Conservation (phyloP, 2,113 vertebrate species). For the Amazona guildingii region DNA sequence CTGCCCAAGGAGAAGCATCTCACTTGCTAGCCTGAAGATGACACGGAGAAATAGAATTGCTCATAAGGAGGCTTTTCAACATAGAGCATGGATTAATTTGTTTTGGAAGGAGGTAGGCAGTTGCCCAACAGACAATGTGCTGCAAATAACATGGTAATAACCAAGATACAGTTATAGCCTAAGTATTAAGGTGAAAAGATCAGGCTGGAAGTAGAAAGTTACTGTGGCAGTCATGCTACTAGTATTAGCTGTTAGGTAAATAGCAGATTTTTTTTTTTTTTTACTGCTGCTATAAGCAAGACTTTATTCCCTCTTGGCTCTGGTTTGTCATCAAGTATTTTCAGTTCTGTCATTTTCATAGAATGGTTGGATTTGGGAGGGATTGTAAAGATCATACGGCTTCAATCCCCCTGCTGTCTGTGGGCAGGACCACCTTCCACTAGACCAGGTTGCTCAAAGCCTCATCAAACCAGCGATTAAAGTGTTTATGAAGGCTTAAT, state of each 20-base stretch:
- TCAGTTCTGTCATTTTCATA: neutral
- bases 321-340: neutral
- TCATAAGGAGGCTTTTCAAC: neutral
- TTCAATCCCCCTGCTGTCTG: too few relatives aligned
- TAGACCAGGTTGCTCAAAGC: too few relatives aligned
- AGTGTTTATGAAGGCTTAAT: neutral
- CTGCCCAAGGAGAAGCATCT: neutral
- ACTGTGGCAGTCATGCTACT: neutral
- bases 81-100: neutral
- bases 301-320: rapidly evolving
- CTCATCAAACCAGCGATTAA: neutral
- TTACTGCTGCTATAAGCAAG: neutral
- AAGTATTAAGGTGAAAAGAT: neutral
- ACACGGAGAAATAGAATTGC: neutral
- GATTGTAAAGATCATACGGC: too few relatives aligned
- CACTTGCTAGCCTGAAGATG: neutral
- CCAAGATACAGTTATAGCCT: rapidly evolving
- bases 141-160: neutral
- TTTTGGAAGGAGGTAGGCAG: neutral
- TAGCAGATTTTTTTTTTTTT: neutral
- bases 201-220: neutral
- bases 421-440: too few relatives aligned
- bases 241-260: neutral
- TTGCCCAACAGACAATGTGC: rapidly evolving
- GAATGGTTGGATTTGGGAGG: too few relatives aligned